phyloP scores from a whole-genome alignment of 2,797 vertebrate species.

The Acanthurus lineatus region DNA sequence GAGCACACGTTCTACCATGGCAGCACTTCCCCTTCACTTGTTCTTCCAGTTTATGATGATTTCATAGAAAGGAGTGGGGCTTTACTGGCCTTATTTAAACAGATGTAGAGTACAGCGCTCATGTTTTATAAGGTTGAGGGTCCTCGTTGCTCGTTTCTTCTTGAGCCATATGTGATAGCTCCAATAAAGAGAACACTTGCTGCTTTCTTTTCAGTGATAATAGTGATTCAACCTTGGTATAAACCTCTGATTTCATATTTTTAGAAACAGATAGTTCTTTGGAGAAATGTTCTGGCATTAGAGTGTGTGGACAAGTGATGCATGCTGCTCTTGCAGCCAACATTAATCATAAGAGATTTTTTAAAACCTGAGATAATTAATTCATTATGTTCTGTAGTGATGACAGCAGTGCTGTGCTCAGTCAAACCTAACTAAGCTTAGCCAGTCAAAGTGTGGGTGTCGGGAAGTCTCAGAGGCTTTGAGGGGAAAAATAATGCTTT shows the following conservation, averaged over 20 bases:
- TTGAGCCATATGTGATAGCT: slow-evolving; percentile 6
- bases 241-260: background rate
- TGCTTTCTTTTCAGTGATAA: slow-evolving; percentile 4
- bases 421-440: background rate
- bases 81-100: slow-evolving; percentile 50
- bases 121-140: slow-evolving; percentile 24
- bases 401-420: background rate
- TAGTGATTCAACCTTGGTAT: background rate
- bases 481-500: background rate
- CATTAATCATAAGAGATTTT: background rate
- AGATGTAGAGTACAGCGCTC: slow-evolving; percentile 22
- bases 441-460: background rate
- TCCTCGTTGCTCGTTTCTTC: slow-evolving; percentile 10
- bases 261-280: slow-evolving; percentile 3
- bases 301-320: background rate
- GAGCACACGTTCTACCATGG: slow-evolving; percentile 30
- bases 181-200: background rate
- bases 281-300: background rate
- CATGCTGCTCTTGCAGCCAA: background rate
- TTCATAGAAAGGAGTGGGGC: slow-evolving; percentile 23
- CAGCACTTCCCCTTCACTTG: slow-evolving; percentile 55
- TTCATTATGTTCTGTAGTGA: background rate
- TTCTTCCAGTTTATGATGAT: slow-evolving; percentile 51
- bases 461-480: background rate
- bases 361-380: background rate